Evolutionary conservation across 1,140 invertebrate genomes (phyloP), one percentile per base, ranked within the genome.

Genomic region (Drosophila yakuba): DNA sequence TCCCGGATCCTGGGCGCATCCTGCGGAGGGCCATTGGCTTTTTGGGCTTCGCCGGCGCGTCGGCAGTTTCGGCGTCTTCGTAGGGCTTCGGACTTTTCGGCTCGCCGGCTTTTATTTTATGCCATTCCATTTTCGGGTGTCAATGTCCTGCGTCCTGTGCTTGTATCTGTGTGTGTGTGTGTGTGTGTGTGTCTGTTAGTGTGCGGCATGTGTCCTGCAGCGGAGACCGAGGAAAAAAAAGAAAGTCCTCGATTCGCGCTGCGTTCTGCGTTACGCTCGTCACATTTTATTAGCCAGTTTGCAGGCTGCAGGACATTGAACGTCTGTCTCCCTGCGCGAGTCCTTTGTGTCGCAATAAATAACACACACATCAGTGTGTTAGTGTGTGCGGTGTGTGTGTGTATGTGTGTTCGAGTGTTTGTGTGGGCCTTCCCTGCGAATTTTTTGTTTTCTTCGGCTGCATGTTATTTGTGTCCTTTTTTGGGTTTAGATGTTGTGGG

Each of bases 281-380:
- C 83, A 86, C 83, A 86, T 86, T 86, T 88, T 86, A 86, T 86
- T 86, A 86, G 83, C 83, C 79, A 77, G 79, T 88, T 78, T 74
- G 61, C 78, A 71, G 78, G 86, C 81, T 90, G 78, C 86, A 90
- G 86, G 86, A 90, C 86, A 90, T 90, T 80, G 78, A 80, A 80
- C 78, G 78, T 80, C 78, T 80, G 78, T 80, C 78, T 79, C 74
- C 76, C 72, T 67, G 71, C 57, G 55, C 59, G 74, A 77, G 80
- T 89, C 72, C 85, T 80, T 85, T 81, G 81, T 90, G 74, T 85
- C 66, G 81, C 80, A 71, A 90, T 90, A 81, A 86, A 86, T 86
- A 82, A 85, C 58, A 82, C 58, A 66, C 69, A 66, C 68, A 74
- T 57, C 17, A 48, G 20, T 39, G 36, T 67, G 28, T 32, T 32